A percentile compares a stretch with the other conserved stretches of the same genome.
phyloP scores from a whole-genome alignment of 2,797 vertebrate species.

The Eidolon dupreanum region DNA sequence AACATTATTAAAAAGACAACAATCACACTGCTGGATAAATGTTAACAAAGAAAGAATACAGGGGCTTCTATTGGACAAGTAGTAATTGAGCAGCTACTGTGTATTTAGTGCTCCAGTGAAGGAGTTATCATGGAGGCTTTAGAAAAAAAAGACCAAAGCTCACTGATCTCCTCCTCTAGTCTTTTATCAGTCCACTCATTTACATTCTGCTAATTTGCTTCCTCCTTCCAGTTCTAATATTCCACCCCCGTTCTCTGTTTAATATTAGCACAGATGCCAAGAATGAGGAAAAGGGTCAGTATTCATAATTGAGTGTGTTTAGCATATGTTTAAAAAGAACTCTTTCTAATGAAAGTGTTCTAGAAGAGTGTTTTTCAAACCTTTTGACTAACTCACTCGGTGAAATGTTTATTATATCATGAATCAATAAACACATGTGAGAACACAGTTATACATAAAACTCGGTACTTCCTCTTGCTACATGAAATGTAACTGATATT shows the following conservation, averaged over 20 bases:
- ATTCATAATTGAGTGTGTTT: not conserved
- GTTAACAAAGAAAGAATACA: not conserved
- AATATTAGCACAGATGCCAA: conserved; percentile 36
- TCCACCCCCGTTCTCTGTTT: not conserved
- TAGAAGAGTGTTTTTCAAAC: not conserved
- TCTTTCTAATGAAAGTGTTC: not conserved
- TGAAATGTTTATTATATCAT: not conserved
- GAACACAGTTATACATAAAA: not conserved
- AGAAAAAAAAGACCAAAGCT: not conserved
- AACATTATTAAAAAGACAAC: not conserved
- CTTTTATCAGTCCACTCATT: not conserved
- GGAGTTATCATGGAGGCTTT: not conserved
- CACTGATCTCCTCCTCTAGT: not conserved
- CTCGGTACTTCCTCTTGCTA: not conserved
- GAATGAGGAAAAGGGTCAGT: not conserved
- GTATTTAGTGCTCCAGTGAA: not conserved
- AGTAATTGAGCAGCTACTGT: not conserved
- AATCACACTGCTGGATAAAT: not conserved
- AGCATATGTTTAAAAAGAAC: conserved; percentile 27
- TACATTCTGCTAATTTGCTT: not conserved
- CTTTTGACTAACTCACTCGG: not conserved
- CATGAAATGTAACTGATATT: not conserved
- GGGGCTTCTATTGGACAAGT: not conserved
- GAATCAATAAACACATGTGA: not conserved
- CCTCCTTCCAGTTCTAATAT: not conserved